Conservation (phyloP, 2,797 vertebrate genomes). For the Cacajao melanocephalus region DNA sequence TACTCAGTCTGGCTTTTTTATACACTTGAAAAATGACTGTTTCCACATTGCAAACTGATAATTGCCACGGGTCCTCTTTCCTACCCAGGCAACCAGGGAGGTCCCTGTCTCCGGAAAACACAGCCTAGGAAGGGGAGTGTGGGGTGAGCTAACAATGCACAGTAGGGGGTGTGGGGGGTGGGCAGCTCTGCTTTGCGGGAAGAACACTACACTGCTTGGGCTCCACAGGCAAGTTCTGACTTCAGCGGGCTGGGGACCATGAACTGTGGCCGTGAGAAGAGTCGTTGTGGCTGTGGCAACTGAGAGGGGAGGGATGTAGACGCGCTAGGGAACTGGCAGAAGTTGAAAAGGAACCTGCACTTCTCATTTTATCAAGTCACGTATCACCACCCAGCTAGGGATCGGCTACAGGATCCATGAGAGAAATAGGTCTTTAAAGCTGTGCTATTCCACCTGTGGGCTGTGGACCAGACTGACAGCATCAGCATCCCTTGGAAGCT, state of each 20-base stretch:
- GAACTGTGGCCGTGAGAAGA: not conserved
- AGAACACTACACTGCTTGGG: not conserved
- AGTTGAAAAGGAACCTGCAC: not conserved
- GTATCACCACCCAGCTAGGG: not conserved
- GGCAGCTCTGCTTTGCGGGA: not conserved
- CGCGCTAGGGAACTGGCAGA: not conserved
- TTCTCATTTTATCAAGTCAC: not conserved
- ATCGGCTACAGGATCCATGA: not conserved
- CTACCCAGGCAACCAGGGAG: not conserved
- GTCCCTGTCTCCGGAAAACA: not conserved
- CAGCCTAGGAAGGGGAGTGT: not conserved
- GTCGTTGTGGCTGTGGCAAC: not conserved
- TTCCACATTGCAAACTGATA: not conserved
- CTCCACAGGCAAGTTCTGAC: not conserved
- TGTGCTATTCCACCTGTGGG: not conserved
- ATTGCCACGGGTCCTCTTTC: not conserved
- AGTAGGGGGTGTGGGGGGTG: not conserved
- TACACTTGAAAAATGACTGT: conserved; percentile 7
- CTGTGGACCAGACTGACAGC: not conserved
- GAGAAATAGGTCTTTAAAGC: not conserved
- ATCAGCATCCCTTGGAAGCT: not conserved
- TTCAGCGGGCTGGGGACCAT: not conserved
- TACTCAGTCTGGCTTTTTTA: not conserved
- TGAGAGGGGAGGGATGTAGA: accelerated
- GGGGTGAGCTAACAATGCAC: not conserved